Base-by-base conservation (phyloP, 2,113 vertebrate species). In the Andinoacara biseriatus region DNA sequence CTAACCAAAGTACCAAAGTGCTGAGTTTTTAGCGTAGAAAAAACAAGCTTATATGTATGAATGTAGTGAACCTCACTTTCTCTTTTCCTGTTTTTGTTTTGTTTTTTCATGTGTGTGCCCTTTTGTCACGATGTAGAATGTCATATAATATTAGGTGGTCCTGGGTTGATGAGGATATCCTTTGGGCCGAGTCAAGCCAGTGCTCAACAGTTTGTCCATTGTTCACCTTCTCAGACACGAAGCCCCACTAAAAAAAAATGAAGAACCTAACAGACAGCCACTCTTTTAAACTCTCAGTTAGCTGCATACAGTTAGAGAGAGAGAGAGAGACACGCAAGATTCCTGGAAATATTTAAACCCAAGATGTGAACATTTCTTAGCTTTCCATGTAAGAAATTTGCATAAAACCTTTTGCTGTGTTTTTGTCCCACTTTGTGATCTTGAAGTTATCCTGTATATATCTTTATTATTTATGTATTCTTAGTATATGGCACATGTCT, bases 181-280 rank as follows among this genome's bases (percentile, higher is more conserved):
- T 93, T 49, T 86, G 78, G 91, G 91, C 92, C 26, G 86, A 80
- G 80, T 85, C 40, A 85, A 90, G 88, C 88, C 79, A 79, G 82
- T 81, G 89, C 91, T 90, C 89, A 93, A 95, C 94, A 94, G 93
- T 94, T 94, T 91, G 81, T 56, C 88, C 90, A 95, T 94, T 94
- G 92, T 94, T 94, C 94, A 91, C 88, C 69, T 35, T 88, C 87
- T 93, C 85, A 89, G 82, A 85, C 86, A 87, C 46, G 5, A 17
- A 49, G 46, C 83, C 85, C 78, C 81, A 85, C 35, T 72, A 9
- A 35, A 46, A 35, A 46, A 79, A 81, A 63, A 65, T 86, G 62
- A 87, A 84, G 59, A 89, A 84, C 82, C 74, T 84, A 85, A 85
- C 72, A 80, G 74, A 49, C 81, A 77, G 63, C 54, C 52, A 61